A percentile compares a stretch with the other conserved stretches of the same genome.
These are phyloP conservation scores for Hydrochoerus hydrochaeris DNA, from an alignment of 2,113 vertebrate species.

Conservation along the genomic window DNA sequence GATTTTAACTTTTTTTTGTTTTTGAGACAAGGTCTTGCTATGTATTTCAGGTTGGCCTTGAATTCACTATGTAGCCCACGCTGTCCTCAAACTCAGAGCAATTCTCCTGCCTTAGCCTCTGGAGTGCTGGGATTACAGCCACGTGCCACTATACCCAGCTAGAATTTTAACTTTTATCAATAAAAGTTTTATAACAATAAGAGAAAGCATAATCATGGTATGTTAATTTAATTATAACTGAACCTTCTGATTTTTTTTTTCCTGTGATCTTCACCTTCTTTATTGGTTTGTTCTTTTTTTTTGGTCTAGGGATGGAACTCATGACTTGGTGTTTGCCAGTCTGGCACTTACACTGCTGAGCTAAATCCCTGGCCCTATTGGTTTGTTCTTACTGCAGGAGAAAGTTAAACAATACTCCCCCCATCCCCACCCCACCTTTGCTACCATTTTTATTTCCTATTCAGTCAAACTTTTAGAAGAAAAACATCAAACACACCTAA, in stretches of 20 bases:
- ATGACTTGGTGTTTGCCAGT: too few relatives aligned
- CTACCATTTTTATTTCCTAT: background rate
- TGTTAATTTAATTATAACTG: background rate
- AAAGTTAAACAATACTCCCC: background rate
- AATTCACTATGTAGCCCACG: background rate
- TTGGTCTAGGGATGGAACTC: too few relatives aligned
- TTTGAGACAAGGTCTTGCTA: background rate
- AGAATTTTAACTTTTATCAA: constrained; percentile 9
- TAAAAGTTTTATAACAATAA: constrained; percentile 2
- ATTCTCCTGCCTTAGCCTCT: background rate
- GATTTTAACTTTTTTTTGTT: background rate
- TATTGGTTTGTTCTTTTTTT: background rate
- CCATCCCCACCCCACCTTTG: background rate
- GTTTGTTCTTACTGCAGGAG: background rate
- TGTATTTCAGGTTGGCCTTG: background rate
- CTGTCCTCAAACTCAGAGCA: background rate
- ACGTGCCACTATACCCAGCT: background rate
- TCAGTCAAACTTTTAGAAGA: background rate
- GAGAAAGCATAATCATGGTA: background rate
- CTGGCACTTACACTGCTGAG: too few relatives aligned
- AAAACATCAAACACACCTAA: background rate
- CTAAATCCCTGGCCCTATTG: background rate
- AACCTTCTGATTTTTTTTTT: background rate
- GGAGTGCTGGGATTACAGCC: background rate
- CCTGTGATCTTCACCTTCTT: background rate